Base-by-base conservation (phyloP, 2,113 vertebrate genomes). In the Scomber scombrus region DNA sequence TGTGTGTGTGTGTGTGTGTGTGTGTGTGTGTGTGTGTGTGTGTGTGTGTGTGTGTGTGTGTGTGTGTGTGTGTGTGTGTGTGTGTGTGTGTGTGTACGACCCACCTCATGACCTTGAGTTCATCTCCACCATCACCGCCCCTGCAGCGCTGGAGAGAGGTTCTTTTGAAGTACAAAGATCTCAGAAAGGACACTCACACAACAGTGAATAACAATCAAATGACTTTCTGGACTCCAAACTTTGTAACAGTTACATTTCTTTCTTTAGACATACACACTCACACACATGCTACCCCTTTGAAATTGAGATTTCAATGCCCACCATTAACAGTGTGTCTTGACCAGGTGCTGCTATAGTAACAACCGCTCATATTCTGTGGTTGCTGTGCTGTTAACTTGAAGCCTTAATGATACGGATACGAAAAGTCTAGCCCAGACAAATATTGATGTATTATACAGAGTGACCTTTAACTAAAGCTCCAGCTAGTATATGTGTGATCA, bases 121-220 rank as follows among this genome's bases (percentile, higher is more conserved):
- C 81, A 78, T 80, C 64, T 50, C 47, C 6, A 69, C 60, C 49
- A 65, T 57, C 66, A 74, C 31, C 31, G 13, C 70, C 75, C 75
- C 87, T 69, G 78, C 73, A 67, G 80, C 60, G 80, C 72, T 71
- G 34, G 43, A 67, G 71, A 81, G 61, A 71, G 64, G 0, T 78
- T 87, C 85, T 63, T 88, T 87, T 91, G 80, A 90, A 84, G 78
- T 76, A 56, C n/a, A 50, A 31, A 79, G 68, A 61, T 81, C 65
- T 61, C 34, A 73, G 51, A 86, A 78, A 86, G 85, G 86, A 82
- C 71, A 82, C 72, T 82, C 70, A 66, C 47, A 71, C 40, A 55
- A 8, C 19, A n/a, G 40, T 71, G 71, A 70, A 88, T 79, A 80
- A 83, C 69, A 82, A 80, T 83, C 70, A 50, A 47, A 63, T 58